Evolutionary conservation across 2,797 vertebrate species (phyloP), one percentile per base, ranked within the genome.

Genomic region (Semotilus atromaculatus): DNA sequence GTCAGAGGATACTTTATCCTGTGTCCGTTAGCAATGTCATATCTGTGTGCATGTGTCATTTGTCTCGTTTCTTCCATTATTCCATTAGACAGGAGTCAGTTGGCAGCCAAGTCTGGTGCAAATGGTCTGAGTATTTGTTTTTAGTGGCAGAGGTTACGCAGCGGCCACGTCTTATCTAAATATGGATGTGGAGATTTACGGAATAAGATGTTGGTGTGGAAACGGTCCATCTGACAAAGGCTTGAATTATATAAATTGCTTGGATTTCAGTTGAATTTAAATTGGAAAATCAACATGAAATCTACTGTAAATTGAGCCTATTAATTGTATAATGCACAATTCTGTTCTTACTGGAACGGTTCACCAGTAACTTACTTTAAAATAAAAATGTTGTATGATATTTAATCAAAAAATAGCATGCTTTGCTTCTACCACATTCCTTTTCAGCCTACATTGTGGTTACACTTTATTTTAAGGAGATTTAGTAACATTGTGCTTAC

Each of bases 101-200:
- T 51, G 81, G 53, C 48, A 66, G 23, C 68, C 53, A 64, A 62
- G 66, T 80, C 76, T 81, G 34, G 58, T 40, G 72, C 84, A 84
- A 87, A 87, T 81, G 43, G 79, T 89, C 88, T 81, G 87, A 91
- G 89, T 89, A 91, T 92, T 92, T 93, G 92, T 91, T 92, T 90
- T 90, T 88, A 89, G 91, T 76, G 53, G 86, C 80, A 83, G 66
- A 81, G 89, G 87, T 91, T 90, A 93, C 85, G 87, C 85, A 79
- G 70, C 40, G 81, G 86, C 86, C 86, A 87, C 68, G 82, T 86
- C 87, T 82, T 88, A 88, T 89, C 88, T 88, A 14, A 72, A 90
- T 86, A 88, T 82, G 83, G 86, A 89, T 79, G 36, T 60, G 64
- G 79, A 88, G 88, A 92, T 91, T 88, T 86, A 89, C 86, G 87